Evolutionary conservation across 2,888 invertebrate species (phyloP), one percentile per base, ranked within the genome.

Genomic region (Pyrochroa serraticornis): DNA sequence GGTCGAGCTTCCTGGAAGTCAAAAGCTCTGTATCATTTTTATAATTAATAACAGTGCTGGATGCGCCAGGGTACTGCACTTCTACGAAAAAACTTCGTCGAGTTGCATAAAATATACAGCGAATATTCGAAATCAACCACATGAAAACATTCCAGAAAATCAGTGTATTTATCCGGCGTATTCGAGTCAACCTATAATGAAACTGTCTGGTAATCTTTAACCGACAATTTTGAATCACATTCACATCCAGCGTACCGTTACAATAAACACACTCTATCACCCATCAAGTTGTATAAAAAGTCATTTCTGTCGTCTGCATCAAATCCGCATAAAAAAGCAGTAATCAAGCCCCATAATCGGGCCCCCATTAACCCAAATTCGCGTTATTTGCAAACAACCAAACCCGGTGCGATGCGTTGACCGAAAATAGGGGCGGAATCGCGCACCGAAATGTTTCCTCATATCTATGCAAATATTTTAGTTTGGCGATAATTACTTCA

Each of bases 191-290:
- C 62, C 58, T 62, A 62, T 62, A 62, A 62, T 62, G 62, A 62
- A 62, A 62, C 62, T 62, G 62, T 62, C 62, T 62, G 58, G 58
- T 62, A 62, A 45, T 62, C 58, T 62, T 59, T 59, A 62, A 58
- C 62, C 62, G 52, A 62, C 62, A 62, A 62, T 62, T 62, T 62
- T 47, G 52, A 56, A 49, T 45, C 52, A 62, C 62, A 62, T 62
- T 62, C 62, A 62, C 45, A 62, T 48, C 38, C 62, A 62, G 14
- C 58, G 51, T 62, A 58, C 58, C 62, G 58, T 62, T 62, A 62
- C 62, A 39, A 51, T 55, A 60, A 60, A 60, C 51, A 60, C 51
- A 60, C 55, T 55, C 47, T 55, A 59, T 59, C 53, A 58, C 46
- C 44, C 43, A 35, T 57, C 42, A 48, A n/a, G 49, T 42, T 48